Evolutionary conservation across 2,797 vertebrate genomes (phyloP).

Genomic region (Syngnathus acus): DNA sequence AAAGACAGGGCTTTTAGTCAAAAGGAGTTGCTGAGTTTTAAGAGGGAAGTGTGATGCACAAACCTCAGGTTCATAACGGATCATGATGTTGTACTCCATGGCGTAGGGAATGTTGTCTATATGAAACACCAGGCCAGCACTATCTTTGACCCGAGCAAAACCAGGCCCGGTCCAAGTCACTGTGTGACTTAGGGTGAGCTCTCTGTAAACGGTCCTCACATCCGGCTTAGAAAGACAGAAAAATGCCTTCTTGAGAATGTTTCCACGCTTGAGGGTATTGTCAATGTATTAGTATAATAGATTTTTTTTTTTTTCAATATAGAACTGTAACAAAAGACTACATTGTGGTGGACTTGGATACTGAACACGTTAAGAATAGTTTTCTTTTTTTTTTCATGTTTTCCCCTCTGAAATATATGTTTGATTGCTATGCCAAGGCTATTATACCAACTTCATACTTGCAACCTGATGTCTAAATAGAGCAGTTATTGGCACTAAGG

Average conservation of each 20-base stretch:
- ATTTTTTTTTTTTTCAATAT: too few species aligned
- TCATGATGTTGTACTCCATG: slow-evolving; percentile 84
- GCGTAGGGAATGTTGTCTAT: slow-evolving; percentile 75
- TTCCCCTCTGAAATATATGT: background rate
- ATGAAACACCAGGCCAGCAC: slow-evolving; percentile 78
- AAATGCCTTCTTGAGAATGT: background rate
- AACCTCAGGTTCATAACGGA: slow-evolving; percentile 84
- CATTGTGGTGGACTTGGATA: background rate
- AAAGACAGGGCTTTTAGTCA: background rate
- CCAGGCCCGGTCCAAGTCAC: slow-evolving; percentile 78
- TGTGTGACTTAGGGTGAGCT: slow-evolving; percentile 54
- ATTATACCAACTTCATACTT: background rate
- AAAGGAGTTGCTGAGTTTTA: background rate
- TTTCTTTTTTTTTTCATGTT: too few species aligned
- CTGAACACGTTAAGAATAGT: background rate
- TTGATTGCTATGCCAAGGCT: background rate
- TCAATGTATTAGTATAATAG: too few species aligned
- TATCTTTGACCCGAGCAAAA: slow-evolving; percentile 77
- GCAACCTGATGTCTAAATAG: background rate
- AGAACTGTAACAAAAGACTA: too few species aligned
- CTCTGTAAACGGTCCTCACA: slow-evolving; percentile 63
- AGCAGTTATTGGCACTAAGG: background rate
- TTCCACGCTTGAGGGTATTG: background rate
- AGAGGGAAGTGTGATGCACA: background rate
- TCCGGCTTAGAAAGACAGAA: slow-evolving; percentile 59